Evolutionary conservation across 2,797 vertebrate genomes (phyloP), one percentile per base, ranked within the genome.

Genomic region (Xenentodon cancila): DNA sequence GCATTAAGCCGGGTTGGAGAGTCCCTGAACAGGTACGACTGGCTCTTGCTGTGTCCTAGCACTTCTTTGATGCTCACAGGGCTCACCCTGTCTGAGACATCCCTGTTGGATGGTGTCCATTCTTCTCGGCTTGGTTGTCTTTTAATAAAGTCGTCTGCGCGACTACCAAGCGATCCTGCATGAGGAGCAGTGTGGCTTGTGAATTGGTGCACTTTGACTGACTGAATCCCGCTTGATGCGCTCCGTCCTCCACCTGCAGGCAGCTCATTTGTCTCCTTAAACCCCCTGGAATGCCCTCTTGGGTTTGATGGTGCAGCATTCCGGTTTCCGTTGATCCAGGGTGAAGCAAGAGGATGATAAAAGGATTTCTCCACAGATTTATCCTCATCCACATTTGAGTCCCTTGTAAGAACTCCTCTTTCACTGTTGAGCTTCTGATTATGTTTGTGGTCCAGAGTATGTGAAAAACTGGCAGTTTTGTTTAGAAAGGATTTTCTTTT

Each of bases 1-100:
- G 16, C 16, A 1, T 53, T 34, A 9, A 6, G n/a, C 0, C 70
- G 59, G 17, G 59, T 17, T 19, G 59, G 59, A 16, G 75, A 53
- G 40, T 64, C 61, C 53, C 60, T 73, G 44, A 82, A 70, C 27
- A 75, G 79, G 72, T 79, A 75, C 0, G 78, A 81, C 48, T 46
- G 44, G 16, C 56, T 1, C 1, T 34, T 67, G 42, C 17, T 75
- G 45, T 15, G 40, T 53, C 34, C 52, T 0, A 15, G 59, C 0
- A 54, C 60, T 15, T 65, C 34, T 3, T 17, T 4, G 1, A 22
- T 53, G 7, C 59, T 60, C 42, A 18, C 4, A 0, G 55, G 44
- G 44, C 51, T 44, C 21, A 18, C 17, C 44, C 45, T 40, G 16
- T 47, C 75, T 30, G 68, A 50, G 42, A 50, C 57, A 61, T 68